Base-by-base conservation (phyloP, 2,113 vertebrate species). In the Microcebus murinus region DNA sequence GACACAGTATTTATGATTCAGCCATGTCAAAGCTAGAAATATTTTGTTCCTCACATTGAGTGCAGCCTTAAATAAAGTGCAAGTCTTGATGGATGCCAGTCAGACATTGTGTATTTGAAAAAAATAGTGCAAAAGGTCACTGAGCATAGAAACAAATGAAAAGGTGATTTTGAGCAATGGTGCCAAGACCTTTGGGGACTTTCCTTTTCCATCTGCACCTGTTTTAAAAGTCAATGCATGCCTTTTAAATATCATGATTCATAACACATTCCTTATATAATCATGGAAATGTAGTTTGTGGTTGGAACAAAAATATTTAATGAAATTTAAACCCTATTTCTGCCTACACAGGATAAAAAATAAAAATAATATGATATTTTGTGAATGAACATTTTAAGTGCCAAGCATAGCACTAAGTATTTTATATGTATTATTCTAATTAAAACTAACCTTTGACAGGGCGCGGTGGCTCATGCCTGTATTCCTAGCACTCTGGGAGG, bases 211-310 rank as follows among this genome's bases (percentile, higher is more conserved):
- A 9, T 25, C 15, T 14, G 20, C 25, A 90, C 29, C 34, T 93
- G 70, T 80, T 81, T 92, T 96, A 97, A 97, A 97, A 97, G 90
- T 96, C 97, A 97, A 4, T 1, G 3, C 27, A 10, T 65, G 50
- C 65, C 55, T 95, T 96, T 97, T 82, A 95, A 97, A 96, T 96
- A 95, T 70, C 88, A 86, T 73, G 29, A 93, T 81, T 68, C 80
- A 52, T 48, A 94, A 65, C 29, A 50, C n/a, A 67, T 45, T 95
- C 73, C 20, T 77, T 77, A 39, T 29, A 80, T 42, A 59, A 79
- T 74, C 89, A 83, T 18, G 1, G 45, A 95, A 84, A 96, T 87
- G 18, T 23, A 82, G 82, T 52, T 93, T 65, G 18, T 63, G 12
- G 2, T 50, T 57, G 45, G 5, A 88, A 88, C 59, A 79, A 59